Conservation (phyloP, 2,113 vertebrate species). For the Sinocyclocheilus grahami region DNA sequence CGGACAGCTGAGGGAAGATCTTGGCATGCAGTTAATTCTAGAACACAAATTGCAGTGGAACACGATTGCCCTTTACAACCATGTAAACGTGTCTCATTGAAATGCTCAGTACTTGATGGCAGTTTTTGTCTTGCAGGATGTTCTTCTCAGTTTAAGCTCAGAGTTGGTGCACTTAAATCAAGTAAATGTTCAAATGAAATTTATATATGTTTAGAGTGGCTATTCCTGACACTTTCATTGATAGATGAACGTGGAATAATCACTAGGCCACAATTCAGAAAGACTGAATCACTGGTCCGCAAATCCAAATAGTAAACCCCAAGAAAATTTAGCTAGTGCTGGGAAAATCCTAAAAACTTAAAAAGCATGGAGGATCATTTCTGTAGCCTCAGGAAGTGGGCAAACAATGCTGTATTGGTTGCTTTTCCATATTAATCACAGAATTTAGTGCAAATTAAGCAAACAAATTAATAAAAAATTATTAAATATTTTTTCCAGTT, state of each 20-base stretch:
- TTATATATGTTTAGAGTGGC: not conserved
- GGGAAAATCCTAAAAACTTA: too few species aligned
- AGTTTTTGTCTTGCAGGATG: not conserved
- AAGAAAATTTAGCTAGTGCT: not conserved
- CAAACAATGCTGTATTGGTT: too few species aligned
- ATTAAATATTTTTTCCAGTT: too few species aligned
- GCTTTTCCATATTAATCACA: too few species aligned
- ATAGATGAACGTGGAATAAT: not conserved
- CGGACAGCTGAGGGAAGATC: conserved; percentile 52
- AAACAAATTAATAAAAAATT: too few species aligned
- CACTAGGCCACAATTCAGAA: not conserved
- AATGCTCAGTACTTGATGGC: not conserved
- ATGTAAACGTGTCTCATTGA: conserved; percentile 58
- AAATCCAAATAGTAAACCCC: not conserved
- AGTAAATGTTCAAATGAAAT: not conserved
- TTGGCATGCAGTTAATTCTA: conserved; percentile 55
- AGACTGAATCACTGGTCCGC: not conserved
- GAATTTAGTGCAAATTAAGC: too few species aligned
- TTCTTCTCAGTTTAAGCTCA: not conserved
- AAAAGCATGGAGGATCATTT: too few species aligned
- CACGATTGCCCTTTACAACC: conserved; percentile 60
- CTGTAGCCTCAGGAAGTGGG: too few species aligned
- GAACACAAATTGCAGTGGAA: conserved; percentile 55
- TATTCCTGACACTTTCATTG: not conserved
- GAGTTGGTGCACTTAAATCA: not conserved